These are phyloP conservation scores for Agonopterix alstromeriana DNA, from an alignment of 2,888 invertebrate species.

Conservation along the genomic window DNA sequence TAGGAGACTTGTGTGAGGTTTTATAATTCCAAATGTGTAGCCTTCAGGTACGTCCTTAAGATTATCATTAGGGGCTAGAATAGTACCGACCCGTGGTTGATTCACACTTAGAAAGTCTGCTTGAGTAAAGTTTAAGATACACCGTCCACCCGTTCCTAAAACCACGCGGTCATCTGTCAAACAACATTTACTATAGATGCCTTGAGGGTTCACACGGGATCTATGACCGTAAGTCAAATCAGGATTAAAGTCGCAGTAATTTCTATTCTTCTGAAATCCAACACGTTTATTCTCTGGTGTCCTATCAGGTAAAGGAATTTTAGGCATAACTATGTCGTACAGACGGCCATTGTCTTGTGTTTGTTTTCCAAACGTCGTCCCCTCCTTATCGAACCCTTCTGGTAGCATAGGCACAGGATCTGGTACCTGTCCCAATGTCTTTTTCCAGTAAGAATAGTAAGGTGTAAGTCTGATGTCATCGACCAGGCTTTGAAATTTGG, in stretches of 20 bases:
- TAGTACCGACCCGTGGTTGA: slow-evolving; percentile 31
- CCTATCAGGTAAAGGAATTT: slow-evolving; percentile 15
- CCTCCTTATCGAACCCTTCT: slow-evolving; percentile 39
- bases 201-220: slow-evolving; percentile 38
- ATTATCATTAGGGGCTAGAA: slow-evolving; percentile 50
- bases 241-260: slow-evolving; percentile 38
- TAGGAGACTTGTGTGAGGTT: slow-evolving; percentile 33
- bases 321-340: slow-evolving; percentile 49
- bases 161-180: slow-evolving; percentile 23
- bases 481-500: slow-evolving; percentile 51
- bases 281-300: slow-evolving; percentile 16
- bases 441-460: slow-evolving; percentile 57
- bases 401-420: slow-evolving; percentile 59
- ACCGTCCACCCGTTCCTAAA: slow-evolving; percentile 33
- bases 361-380: slow-evolving; percentile 51
- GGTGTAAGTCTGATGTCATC: slow-evolving; percentile 51
- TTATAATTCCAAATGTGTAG: slow-evolving; percentile 48
- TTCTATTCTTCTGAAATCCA: slow-evolving; percentile 22
- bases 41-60: slow-evolving; percentile 46
- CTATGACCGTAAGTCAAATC: slow-evolving; percentile 39
- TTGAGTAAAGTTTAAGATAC: slow-evolving; percentile 29
- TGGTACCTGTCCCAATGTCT: slow-evolving; percentile 32
- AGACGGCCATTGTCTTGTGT: slow-evolving; percentile 34
- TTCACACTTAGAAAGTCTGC: slow-evolving; percentile 31
- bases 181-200: slow-evolving; percentile 42